A percentile compares a stretch with the other conserved stretches of the same genome.
These are phyloP conservation scores for Falco columbarius DNA, from an alignment of 2,797 vertebrate species.

Conservation along the genomic window DNA sequence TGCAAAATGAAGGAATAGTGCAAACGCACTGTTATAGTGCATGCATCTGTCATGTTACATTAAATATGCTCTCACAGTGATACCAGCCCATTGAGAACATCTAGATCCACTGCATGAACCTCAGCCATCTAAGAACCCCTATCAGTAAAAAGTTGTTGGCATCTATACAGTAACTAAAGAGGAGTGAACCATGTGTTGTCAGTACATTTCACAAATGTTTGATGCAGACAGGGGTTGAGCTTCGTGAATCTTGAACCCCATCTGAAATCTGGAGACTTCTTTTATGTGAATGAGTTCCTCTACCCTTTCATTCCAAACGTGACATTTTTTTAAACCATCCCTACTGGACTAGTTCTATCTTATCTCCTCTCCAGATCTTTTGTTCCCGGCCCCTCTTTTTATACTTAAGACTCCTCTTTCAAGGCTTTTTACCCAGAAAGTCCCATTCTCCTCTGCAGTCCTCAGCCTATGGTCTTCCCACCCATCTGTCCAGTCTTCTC, in stretches of 20 bases:
- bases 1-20: neutral
- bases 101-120: neutral
- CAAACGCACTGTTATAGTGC: neutral
- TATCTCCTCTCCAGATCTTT: neutral
- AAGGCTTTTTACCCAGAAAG: neutral
- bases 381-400: fast-evolving
- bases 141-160: neutral
- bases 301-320: neutral
- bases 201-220: neutral
- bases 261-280: neutral
- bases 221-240: neutral
- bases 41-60: neutral
- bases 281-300: neutral
- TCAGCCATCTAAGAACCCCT: neutral
- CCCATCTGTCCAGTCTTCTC: neutral
- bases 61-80: neutral
- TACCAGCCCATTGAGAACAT: neutral
- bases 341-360: neutral
- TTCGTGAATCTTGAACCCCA: neutral
- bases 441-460: neutral
- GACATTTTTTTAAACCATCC: neutral
- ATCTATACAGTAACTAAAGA: neutral
- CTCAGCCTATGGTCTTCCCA: neutral
- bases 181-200: neutral
- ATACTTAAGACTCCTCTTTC: neutral